These are phyloP conservation scores for Drosophila elegans DNA, from an alignment of 1,140 invertebrate genomes.

Conservation along the genomic window DNA sequence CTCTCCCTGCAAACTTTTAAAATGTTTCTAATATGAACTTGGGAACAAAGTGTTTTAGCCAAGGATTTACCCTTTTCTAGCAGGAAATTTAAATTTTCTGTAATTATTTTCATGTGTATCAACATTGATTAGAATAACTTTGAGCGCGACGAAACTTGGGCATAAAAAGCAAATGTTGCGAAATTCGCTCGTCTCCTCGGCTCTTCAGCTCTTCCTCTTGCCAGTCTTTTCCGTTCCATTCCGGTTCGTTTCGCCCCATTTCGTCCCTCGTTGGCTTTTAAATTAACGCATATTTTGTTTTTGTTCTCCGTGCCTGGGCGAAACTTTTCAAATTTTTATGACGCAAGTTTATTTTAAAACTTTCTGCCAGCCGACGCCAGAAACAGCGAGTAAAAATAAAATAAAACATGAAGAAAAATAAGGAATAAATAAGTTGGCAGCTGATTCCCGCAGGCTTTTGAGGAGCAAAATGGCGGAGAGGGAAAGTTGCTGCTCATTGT, in stretches of 20 bases:
- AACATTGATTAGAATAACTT: slow-evolving; percentile 35
- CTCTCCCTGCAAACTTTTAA: not conserved
- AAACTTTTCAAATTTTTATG: slow-evolving; percentile 79
- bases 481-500: slow-evolving; percentile 52
- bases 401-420: slow-evolving; percentile 33
- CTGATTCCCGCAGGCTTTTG: slow-evolving; percentile 66
- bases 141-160: slow-evolving; percentile 17
- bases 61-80: slow-evolving; percentile 5
- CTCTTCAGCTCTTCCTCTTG: slow-evolving; percentile 1
- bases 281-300: slow-evolving; percentile 42
- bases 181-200: slow-evolving; percentile 8
- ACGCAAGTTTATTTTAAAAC: slow-evolving; percentile 81
- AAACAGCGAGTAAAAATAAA: slow-evolving; percentile 25
- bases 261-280: slow-evolving; percentile 22
- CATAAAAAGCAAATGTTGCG: slow-evolving; percentile 41
- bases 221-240: slow-evolving; percentile 11
- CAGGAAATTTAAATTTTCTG: not conserved
- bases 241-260: slow-evolving; percentile 36
- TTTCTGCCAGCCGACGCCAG: slow-evolving; percentile 64
- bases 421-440: slow-evolving; percentile 61
- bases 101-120: slow-evolving; percentile 40
- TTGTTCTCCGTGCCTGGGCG: slow-evolving; percentile 34
- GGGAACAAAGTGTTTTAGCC: not conserved
- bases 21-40: slow-evolving; percentile 1
- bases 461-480: not conserved